phyloP scores from a whole-genome alignment of 2,888 invertebrate species.

The Drosophila mimica region DNA sequence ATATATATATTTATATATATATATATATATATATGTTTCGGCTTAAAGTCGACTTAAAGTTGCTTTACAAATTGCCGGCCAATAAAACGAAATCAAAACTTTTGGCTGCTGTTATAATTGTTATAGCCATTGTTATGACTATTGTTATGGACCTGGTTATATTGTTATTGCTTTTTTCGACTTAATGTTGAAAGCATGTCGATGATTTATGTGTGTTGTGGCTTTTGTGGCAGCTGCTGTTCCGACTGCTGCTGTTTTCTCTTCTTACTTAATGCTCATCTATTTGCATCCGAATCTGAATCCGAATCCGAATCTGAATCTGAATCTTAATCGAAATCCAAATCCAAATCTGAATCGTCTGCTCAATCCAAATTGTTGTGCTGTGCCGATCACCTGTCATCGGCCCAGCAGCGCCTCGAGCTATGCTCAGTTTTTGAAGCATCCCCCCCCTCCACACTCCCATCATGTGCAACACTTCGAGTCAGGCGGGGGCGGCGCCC shows the following conservation, averaged over 20 bases:
- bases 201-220: constrained; percentile 59
- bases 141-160: constrained; percentile 39
- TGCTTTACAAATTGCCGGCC: constrained; percentile 53
- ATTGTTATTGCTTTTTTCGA: constrained; percentile 35
- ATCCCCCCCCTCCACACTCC: neutral
- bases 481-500: constrained; percentile 14
- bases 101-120: constrained; percentile 30
- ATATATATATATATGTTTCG: neutral
- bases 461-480: constrained; percentile 7
- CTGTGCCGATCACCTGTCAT: constrained; percentile 42
- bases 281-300: constrained; percentile 8
- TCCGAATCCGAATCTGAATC: neutral
- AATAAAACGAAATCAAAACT: constrained; percentile 42
- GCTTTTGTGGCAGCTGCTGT: constrained; percentile 23
- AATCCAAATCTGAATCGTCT: neutral
- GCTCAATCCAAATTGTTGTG: constrained; percentile 4
- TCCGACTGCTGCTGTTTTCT: neutral
- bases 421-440: constrained; percentile 36
- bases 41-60: constrained; percentile 15
- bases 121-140: constrained; percentile 35
- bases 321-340: neutral
- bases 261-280: neutral
- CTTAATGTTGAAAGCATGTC: constrained; percentile 48
- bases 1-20: neutral
- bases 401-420: constrained; percentile 41